Percentiles rank a stretch among this genome's conserved stretches.
Evolutionary conservation across 2,113 vertebrate genomes (phyloP).

Genomic region (Callipepla squamata): DNA sequence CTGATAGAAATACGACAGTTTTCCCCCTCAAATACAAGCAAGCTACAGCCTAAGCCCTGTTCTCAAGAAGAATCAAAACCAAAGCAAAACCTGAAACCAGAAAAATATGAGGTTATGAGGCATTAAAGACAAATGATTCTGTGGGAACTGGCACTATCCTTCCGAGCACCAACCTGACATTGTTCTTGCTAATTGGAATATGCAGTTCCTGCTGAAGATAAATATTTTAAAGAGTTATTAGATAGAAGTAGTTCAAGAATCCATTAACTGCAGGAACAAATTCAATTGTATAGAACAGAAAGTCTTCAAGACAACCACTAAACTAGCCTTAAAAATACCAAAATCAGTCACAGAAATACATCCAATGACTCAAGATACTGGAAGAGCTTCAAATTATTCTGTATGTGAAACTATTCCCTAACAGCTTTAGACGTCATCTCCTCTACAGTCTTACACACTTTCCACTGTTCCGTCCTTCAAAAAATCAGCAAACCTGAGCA

Average conservation of each 20-base stretch:
- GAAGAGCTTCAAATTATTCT: neutral
- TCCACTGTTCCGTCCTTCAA: neutral
- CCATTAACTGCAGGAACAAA: constrained; percentile 16
- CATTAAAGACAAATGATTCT: neutral
- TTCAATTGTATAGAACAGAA: constrained; percentile 3
- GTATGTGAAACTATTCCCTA: neutral
- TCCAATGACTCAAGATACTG: neutral
- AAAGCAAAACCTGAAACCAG: neutral
- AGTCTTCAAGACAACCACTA: neutral
- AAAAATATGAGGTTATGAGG: neutral
- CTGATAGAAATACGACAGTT: neutral
- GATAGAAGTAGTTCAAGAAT: neutral
- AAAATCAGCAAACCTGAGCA: neutral
- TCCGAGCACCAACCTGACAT: neutral
- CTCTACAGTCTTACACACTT: neutral
- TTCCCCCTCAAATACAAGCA: neutral
- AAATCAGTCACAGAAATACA: neutral
- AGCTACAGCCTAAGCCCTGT: neutral
- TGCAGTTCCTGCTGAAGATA: neutral
- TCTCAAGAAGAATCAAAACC: neutral
- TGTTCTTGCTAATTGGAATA: constrained; percentile 4
- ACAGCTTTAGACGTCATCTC: neutral
- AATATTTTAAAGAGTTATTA: constrained; percentile 16
- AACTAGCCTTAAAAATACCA: constrained; percentile 1
- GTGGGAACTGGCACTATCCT: neutral